phyloP scores from a whole-genome alignment of 2,113 vertebrate species.

The Saguinus imperator region DNA sequence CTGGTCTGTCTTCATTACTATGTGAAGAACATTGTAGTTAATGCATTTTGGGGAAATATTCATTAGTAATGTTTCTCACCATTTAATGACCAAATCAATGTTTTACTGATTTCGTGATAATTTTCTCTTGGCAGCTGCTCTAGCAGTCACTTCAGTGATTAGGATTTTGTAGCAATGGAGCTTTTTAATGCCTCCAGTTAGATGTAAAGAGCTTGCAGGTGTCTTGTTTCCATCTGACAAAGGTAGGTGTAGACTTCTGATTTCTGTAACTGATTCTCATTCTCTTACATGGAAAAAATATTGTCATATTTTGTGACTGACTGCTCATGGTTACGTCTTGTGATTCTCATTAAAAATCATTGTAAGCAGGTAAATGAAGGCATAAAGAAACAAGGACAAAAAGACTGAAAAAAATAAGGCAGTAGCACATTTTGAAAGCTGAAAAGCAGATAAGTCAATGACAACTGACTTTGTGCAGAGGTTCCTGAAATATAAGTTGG shows the following conservation, averaged over 20 bases:
- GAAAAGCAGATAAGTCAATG: no score
- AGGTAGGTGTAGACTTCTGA: not conserved
- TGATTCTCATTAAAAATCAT: not conserved
- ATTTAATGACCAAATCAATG: not conserved
- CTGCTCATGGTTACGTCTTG: rapidly evolving
- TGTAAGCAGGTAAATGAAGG: not conserved
- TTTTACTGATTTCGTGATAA: not conserved
- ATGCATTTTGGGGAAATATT: not conserved
- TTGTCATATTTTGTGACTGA: not conserved
- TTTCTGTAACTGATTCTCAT: not conserved
- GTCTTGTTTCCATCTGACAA: not conserved
- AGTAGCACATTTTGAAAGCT: not conserved
- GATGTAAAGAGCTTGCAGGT: not conserved
- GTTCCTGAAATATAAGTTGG: not conserved
- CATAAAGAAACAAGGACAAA: not conserved
- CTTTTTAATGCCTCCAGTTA: not conserved
- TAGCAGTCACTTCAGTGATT: not conserved
- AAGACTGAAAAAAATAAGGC: not conserved
- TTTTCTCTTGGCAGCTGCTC: not conserved
- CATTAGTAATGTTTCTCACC: not conserved
- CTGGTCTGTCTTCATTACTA: not conserved
- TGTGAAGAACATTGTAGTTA: not conserved
- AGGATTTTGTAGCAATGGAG: not conserved
- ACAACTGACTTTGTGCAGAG: not conserved
- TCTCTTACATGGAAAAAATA: not conserved